These are phyloP conservation scores for Asteroscopus sphinx DNA, from an alignment of 2,888 invertebrate species.

Conservation along the genomic window DNA sequence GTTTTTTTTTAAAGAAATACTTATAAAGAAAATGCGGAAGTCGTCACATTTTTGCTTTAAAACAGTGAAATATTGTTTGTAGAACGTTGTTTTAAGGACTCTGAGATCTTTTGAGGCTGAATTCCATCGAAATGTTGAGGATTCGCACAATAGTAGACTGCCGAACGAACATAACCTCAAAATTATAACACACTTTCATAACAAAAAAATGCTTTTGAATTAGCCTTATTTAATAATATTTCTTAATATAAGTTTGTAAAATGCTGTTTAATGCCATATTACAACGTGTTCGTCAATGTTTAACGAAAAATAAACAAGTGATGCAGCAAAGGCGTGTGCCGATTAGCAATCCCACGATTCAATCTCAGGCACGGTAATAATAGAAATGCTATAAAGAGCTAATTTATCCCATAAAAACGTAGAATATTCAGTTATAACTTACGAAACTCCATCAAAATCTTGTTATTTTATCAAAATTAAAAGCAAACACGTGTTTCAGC, in stretches of 20 bases:
- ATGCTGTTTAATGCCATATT: not conserved
- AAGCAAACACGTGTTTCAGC: constrained; percentile 65
- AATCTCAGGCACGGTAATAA: too few relatives aligned
- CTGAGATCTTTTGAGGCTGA: constrained; percentile 5
- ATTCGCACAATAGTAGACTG: constrained; percentile 12
- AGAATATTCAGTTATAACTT: constrained; percentile 37
- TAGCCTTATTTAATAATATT: not conserved
- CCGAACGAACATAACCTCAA: constrained; percentile 46
- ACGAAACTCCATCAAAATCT: constrained; percentile 38
- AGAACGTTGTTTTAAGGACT: not conserved
- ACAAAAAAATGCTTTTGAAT: constrained; percentile 13
- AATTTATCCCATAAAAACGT: not conserved
- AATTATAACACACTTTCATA: constrained; percentile 30
- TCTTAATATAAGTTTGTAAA: not conserved
- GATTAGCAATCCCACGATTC: not conserved
- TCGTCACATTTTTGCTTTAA: not conserved
- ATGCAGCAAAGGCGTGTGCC: constrained; percentile 21
- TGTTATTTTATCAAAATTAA: constrained; percentile 31
- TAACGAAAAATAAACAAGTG: constrained; percentile 43
- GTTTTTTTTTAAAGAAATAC: not conserved
- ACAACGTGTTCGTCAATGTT: not conserved
- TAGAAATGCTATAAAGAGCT: not conserved
- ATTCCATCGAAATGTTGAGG: constrained; percentile 3
- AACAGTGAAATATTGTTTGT: not conserved
- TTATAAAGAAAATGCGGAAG: not conserved